Base-by-base conservation (phyloP, 1,140 invertebrate species). In the Procambarus virginalis region DNA sequence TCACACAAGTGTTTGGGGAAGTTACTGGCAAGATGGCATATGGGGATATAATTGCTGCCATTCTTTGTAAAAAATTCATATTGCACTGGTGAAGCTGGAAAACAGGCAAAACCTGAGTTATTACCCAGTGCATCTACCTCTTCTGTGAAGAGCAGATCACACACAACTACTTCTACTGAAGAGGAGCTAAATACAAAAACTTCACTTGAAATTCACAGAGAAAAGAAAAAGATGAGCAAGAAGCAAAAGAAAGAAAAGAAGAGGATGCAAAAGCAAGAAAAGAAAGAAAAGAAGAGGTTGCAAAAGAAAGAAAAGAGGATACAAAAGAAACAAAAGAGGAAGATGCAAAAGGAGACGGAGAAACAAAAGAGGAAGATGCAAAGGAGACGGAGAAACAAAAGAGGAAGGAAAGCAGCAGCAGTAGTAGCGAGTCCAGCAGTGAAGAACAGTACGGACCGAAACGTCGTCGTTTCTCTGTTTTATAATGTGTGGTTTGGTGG, bases 31-130 rank as follows among this genome's bases (percentile, higher is more conserved):
- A 91, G 95, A 96, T 90, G 98, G 98, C 0, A 94, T 96, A 84
- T 99, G 99, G 99, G 99, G 98, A 0, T 99, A 97, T 93, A 97
- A 97, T 93, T 99, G 99, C 93, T 99, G 99, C 94, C 96, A 99
- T 93, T 98, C 97, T 0, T 97, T 91, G 95, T 99, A 0, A 99
- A 99, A 95, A 96, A 97, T 94, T 97, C 97, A 0, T 97, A 97
- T 93, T 97, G 97, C 92, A 97, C 97, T 49, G 98, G 98, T 4
- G 96, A 97, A 93, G 95, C 96, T 8, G 97, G 97, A 20, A 96
- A 96, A 93, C 92, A 84, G 48, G 93, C 93, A 0, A 91, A 81
- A 12, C 75, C 86, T 49, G 84, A 75, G 46, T 58, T 81, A 14
- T 34, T 83, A 14, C 64, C 86, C 34, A 55, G 49, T 45, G 51